Evolutionary conservation across 2,888 invertebrate species (phyloP).

Genomic region (Drosophila prostipennis): DNA sequence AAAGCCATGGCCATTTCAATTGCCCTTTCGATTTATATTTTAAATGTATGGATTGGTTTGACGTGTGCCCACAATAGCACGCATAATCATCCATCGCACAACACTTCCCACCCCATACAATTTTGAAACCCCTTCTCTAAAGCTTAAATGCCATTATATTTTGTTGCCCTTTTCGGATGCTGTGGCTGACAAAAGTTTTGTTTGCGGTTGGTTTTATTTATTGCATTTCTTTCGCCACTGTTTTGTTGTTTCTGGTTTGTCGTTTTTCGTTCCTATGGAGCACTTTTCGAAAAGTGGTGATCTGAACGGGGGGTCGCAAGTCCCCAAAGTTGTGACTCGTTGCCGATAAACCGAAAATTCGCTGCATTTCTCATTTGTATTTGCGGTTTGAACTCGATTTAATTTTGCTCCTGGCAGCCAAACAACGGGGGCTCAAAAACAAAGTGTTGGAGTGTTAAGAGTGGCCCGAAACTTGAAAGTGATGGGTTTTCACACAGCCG

Average conservation of each 20-base stretch:
- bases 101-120: neutral
- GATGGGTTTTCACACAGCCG: neutral
- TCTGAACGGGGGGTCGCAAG: neutral
- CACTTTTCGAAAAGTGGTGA: neutral
- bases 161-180: constrained; percentile 8
- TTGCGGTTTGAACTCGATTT: constrained; percentile 66
- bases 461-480: neutral
- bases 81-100: neutral
- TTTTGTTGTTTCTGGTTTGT: constrained; percentile 13
- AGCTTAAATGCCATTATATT: constrained; percentile 7
- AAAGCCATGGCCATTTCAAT: neutral
- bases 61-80: neutral
- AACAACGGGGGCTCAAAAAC: neutral
- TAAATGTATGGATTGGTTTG: neutral
- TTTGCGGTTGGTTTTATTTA: constrained; percentile 53
- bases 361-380: constrained; percentile 54
- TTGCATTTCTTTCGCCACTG: constrained; percentile 44
- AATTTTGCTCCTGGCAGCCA: constrained; percentile 49
- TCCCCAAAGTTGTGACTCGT: constrained; percentile 3
- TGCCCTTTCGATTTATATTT: neutral
- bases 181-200: constrained; percentile 33
- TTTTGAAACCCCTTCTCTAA: neutral
- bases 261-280: constrained; percentile 5
- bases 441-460: neutral
- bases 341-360: constrained; percentile 43